These are phyloP conservation scores for Grus americana DNA, from an alignment of 2,113 vertebrate genomes.

Conservation along the genomic window DNA sequence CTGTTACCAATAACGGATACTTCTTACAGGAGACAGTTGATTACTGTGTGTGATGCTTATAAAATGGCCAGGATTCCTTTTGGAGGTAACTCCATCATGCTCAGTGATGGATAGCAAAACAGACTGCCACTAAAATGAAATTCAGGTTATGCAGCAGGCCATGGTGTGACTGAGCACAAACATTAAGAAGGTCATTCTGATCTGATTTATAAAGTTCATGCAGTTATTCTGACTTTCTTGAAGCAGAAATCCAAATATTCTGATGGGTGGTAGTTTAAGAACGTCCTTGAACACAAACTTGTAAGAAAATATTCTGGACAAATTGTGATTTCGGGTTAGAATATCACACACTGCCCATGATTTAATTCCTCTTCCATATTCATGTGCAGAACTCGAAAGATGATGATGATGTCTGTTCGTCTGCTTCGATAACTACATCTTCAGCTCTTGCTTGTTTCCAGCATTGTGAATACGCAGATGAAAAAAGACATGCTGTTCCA, in stretches of 20 bases:
- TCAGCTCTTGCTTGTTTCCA: constrained; percentile 13
- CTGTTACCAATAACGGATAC: not conserved
- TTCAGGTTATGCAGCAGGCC: not conserved
- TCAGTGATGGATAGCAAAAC: not conserved
- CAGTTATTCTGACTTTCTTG: not conserved
- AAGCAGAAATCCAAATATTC: not conserved
- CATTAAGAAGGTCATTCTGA: not conserved
- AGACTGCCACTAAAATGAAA: not conserved
- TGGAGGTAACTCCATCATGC: not conserved
- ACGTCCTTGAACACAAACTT: not conserved
- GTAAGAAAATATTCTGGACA: not conserved
- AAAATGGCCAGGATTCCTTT: not conserved
- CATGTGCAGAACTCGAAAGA: constrained; percentile 10
- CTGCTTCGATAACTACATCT: constrained; percentile 11
- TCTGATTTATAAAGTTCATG: not conserved
- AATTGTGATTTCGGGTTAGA: constrained; percentile 3
- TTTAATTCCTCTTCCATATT: constrained; percentile 48
- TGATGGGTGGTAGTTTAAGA: not conserved
- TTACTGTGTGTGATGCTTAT: not conserved
- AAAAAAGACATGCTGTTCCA: constrained; percentile 11
- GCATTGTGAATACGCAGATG: not conserved
- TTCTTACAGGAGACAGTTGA: not conserved
- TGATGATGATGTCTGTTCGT: not conserved
- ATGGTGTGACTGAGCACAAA: not conserved
- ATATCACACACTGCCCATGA: not conserved